A percentile compares a stretch with the other conserved stretches of the same genome.
Evolutionary conservation across 2,113 vertebrate species (phyloP).

Genomic region (Saccopteryx bilineata): DNA sequence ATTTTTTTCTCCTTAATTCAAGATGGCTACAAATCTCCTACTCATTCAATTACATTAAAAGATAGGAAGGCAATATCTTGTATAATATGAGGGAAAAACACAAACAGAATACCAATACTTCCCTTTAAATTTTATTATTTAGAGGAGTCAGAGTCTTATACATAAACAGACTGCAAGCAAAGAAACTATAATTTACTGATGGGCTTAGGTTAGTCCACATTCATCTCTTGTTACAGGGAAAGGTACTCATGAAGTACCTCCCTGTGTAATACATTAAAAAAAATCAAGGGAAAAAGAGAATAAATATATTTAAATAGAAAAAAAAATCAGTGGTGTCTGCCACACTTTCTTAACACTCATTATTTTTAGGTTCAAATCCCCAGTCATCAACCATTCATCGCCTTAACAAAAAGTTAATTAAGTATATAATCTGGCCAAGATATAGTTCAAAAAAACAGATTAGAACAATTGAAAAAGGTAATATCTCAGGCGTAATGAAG

Average conservation of each 20-base stretch:
- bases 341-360: neutral
- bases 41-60: neutral
- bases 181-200: neutral
- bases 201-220: neutral
- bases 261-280: neutral
- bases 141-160: neutral
- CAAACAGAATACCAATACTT: neutral
- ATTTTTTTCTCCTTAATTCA: neutral
- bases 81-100: neutral
- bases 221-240: neutral
- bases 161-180: neutral
- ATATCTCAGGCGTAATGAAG: neutral
- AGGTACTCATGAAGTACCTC: neutral
- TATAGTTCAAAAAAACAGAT: neutral
- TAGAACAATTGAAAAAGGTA: neutral
- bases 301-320: neutral
- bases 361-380: neutral
- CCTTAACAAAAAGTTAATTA: neutral
- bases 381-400: neutral
- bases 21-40: neutral
- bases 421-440: neutral
- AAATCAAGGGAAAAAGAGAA: neutral
- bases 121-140: neutral
- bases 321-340: neutral
- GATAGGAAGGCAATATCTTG: neutral